phyloP scores from a whole-genome alignment of 2,888 invertebrate species.

The Heliconius ismenius region DNA sequence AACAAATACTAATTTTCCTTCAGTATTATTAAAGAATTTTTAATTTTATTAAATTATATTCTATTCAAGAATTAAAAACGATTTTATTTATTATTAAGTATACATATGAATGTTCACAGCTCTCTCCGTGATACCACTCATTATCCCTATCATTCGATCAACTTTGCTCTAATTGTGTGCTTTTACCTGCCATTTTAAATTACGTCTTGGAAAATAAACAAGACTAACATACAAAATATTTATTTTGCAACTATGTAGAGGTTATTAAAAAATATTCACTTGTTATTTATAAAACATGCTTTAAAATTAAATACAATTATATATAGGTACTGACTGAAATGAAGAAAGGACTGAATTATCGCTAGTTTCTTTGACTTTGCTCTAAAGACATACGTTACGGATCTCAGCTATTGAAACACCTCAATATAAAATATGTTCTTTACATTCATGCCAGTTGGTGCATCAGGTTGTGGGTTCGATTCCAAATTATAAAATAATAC shows the following conservation, averaged over 20 bases:
- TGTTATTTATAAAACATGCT: background rate
- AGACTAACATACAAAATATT: slow-evolving; percentile 22
- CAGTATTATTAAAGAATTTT: background rate
- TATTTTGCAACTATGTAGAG: slow-evolving; percentile 28
- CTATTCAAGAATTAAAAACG: slow-evolving; percentile 10
- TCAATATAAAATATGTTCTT: no score
- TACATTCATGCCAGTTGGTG: no score
- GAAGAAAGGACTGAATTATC: no score
- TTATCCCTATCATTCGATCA: slow-evolving; percentile 70
- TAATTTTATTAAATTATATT: background rate
- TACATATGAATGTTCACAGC: slow-evolving; percentile 46
- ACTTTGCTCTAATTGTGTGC: slow-evolving; percentile 69
- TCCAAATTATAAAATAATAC: no score
- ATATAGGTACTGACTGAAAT: no score
- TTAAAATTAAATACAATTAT: background rate
- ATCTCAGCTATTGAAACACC: no score
- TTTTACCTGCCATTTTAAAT: slow-evolving; percentile 49
- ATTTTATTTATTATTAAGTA: slow-evolving; percentile 4
- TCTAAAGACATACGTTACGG: no score
- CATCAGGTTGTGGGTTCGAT: no score
- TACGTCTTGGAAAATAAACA: slow-evolving; percentile 32
- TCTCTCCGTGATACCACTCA: slow-evolving; percentile 69
- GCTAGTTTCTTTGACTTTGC: no score
- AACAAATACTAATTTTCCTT: background rate
- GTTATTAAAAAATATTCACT: no score